A percentile compares a stretch with the other conserved stretches of the same genome.
Conservation (phyloP, 2,888 invertebrate genomes). For the Cordylochernes scorpioides region DNA sequence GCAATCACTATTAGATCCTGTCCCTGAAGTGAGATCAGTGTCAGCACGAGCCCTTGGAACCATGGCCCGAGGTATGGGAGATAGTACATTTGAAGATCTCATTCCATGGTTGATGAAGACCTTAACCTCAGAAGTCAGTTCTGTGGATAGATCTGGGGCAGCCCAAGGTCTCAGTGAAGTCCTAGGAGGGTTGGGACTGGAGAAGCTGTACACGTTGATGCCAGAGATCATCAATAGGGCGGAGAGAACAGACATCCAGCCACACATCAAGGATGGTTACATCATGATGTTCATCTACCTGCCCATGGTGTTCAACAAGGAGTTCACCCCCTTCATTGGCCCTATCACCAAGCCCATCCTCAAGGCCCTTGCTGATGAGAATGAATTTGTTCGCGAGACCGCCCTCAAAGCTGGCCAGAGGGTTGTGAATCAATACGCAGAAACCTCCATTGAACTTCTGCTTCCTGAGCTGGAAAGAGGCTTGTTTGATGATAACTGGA, state of each 20-base stretch:
- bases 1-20: conserved; percentile 80
- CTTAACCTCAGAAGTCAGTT: conserved; percentile 71
- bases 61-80: conserved; percentile 92
- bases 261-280: conserved; percentile 95
- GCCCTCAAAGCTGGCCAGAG: conserved; percentile 85
- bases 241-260: conserved; percentile 67
- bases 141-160: conserved; percentile 79
- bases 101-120: conserved; percentile 97
- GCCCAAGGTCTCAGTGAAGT: conserved; percentile 93
- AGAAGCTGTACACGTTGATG: conserved; percentile 85
- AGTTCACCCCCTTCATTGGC: conserved; percentile 82
- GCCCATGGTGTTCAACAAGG: conserved; percentile 81
- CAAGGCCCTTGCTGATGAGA: conserved; percentile 82
- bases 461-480: conserved; percentile 80
- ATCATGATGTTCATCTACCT: conserved; percentile 99
- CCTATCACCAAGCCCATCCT: conserved; percentile 90
- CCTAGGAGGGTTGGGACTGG: conserved; percentile 77
- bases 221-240: conserved; percentile 84
- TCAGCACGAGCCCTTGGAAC: conserved; percentile 86
- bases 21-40: conserved; percentile 81
- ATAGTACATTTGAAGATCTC: conserved; percentile 76
- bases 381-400: conserved; percentile 91
- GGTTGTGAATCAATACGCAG: conserved; percentile 84
- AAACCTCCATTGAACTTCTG: conserved; percentile 67
- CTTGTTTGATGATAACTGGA: conserved; percentile 92